These are phyloP conservation scores for Papilio xuthus DNA, from an alignment of 1,140 invertebrate genomes.

Conservation along the genomic window DNA sequence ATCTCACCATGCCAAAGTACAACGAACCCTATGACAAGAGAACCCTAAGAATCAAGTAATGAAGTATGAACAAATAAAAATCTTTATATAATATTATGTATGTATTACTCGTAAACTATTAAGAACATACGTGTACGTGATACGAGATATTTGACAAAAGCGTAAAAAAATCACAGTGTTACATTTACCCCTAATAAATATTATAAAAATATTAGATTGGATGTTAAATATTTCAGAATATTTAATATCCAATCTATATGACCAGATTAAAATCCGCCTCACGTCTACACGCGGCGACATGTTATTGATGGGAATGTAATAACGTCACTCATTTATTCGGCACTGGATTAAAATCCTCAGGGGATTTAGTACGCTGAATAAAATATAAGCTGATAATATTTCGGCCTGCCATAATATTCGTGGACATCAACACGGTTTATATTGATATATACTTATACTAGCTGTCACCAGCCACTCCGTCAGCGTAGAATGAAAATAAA, in stretches of 20 bases:
- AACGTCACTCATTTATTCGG: not conserved
- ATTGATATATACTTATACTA: no score
- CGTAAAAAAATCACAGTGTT: no score
- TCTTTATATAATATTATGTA: no score
- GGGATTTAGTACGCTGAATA: conserved; percentile 11
- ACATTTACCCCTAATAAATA: not conserved
- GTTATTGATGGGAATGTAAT: conserved; percentile 8
- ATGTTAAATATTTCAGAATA: conserved; percentile 40
- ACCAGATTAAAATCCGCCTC: not conserved
- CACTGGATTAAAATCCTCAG: not conserved
- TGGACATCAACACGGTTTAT: not conserved
- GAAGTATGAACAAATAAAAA: no score
- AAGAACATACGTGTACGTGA: no score
- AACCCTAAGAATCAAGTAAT: no score
- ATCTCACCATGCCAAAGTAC: not conserved
- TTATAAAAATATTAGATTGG: not conserved
- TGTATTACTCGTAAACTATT: no score
- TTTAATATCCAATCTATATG: conserved; percentile 27
- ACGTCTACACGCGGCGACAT: not conserved
- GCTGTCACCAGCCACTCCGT: no score
- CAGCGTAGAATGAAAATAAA: no score
- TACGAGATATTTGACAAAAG: no score
- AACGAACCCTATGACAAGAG: no score
- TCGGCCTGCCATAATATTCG: not conserved
- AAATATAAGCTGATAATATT: not conserved